Evolutionary conservation across 92 coral and sea anemone genomes (phyloP), one percentile per base, ranked within the genome.

Genomic region (Phenganax stokvisi): DNA sequence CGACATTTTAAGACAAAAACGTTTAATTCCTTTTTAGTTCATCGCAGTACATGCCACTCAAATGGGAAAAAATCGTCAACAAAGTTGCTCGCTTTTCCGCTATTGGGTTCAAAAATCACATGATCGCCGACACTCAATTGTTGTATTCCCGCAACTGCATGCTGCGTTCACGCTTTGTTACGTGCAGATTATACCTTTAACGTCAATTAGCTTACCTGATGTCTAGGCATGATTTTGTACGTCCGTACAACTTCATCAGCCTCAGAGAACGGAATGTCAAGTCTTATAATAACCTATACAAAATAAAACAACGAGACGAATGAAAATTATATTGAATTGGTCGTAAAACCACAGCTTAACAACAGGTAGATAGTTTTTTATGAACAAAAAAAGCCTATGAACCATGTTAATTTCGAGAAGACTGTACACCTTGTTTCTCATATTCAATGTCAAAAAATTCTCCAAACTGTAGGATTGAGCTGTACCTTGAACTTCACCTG

Each of bases 151-250:
- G 47, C 47, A 37, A 37, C n/a, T n/a, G n/a, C n/a, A n/a, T n/a
- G n/a, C n/a, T n/a, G n/a, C n/a, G 47, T 37, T 37, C 47, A 37
- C 47, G 47, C 4, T 1, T 37, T 37, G 47, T 37, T 4, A 37
- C 47, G 4, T 4, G 8, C 12, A 44, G 25, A 13, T 16, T 47
- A 62, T 31, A 37, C 47, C 47, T 37, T 37, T 37, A 37, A 37
- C 47, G 4, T 37, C 2, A 37, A 1, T 37, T 37, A 37, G 47
- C 47, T 37, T 88, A 93, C 98, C 90, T 89, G 97, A 11, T 96
- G 92, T 88, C 98, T 86, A 37, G 93, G 98, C 90, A 92, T 93
- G 59, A 93, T 69, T 82, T 93, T 93, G 89, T 81, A 93, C 12
- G 98, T 91, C 73, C 86, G 84, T 28, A 93, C 86, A 25, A 86